These are phyloP conservation scores for Brachypodius melanocephalos DNA, from an alignment of 2,113 vertebrate species.

Conservation along the genomic window DNA sequence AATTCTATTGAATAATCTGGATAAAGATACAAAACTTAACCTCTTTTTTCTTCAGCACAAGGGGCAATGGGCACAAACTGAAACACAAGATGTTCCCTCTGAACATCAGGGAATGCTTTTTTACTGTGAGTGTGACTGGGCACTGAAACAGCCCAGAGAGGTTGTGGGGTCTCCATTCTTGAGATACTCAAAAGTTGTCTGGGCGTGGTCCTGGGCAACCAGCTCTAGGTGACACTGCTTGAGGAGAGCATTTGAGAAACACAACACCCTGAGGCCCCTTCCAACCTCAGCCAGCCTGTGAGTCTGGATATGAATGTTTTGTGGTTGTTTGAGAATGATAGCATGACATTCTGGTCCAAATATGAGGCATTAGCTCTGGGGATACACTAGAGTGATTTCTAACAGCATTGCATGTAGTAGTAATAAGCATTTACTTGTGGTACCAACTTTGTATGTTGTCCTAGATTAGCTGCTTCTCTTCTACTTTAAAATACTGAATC, in stretches of 20 bases:
- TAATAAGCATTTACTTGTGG: background rate
- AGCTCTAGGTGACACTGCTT: background rate
- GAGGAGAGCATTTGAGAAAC: background rate
- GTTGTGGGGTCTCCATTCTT: background rate
- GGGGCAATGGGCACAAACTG: background rate
- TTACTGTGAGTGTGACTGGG: background rate
- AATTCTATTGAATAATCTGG: background rate
- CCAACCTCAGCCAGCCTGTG: background rate
- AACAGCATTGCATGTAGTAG: background rate
- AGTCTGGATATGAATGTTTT: accelerated
- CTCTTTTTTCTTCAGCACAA: background rate
- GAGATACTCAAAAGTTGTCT: background rate
- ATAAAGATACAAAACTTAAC: background rate
- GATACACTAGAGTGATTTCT: background rate
- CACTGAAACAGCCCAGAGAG: background rate
- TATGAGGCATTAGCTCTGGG: background rate
- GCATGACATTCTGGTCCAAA: background rate
- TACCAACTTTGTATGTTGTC: background rate
- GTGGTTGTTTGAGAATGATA: background rate
- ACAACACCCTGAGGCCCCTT: background rate
- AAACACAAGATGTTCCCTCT: background rate
- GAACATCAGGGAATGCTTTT: background rate
- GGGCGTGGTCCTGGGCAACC: background rate
- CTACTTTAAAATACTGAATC: background rate
- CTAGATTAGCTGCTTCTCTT: background rate